These are phyloP conservation scores for Apodemus agrarius DNA, from an alignment of 2,797 vertebrate species.

Conservation along the genomic window DNA sequence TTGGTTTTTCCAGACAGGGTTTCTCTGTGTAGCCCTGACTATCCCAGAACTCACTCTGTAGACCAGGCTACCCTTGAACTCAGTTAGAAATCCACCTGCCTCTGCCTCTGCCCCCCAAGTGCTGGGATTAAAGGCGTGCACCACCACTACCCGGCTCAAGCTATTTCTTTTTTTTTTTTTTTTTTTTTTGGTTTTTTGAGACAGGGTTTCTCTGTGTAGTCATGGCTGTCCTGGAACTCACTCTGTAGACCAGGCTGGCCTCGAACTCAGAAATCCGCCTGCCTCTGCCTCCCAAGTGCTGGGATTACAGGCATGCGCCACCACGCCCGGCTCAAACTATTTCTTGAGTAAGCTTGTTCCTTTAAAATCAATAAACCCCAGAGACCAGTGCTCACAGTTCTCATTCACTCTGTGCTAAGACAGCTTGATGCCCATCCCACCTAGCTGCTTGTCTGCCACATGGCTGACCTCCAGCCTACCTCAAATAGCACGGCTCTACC, in stretches of 20 bases:
- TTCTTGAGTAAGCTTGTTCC: conserved; percentile 1
- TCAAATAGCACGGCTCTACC: neutral
- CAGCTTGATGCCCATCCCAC: neutral
- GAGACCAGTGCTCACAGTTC: neutral
- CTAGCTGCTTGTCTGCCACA: neutral
- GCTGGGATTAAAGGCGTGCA: neutral
- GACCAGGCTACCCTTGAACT: no score
- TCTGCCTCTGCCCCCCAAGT: no score
- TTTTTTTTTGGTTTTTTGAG: no score
- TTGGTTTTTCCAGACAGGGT: no score
- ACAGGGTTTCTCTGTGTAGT: no score
- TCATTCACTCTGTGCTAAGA: neutral
- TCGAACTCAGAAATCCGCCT: no score
- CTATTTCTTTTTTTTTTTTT: neutral
- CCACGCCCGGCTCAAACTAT: neutral
- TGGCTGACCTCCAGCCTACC: neutral
- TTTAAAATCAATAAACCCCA: neutral
- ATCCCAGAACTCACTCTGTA: no score
- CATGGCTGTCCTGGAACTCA: no score
- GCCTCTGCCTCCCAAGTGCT: no score
- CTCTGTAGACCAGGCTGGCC: no score
- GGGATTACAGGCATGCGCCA: neutral
- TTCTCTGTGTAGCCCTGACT: no score
- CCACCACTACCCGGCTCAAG: neutral
- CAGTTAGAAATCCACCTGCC: no score